These are phyloP conservation scores for Mungos mungo DNA, from an alignment of 2,113 vertebrate genomes.

Conservation along the genomic window DNA sequence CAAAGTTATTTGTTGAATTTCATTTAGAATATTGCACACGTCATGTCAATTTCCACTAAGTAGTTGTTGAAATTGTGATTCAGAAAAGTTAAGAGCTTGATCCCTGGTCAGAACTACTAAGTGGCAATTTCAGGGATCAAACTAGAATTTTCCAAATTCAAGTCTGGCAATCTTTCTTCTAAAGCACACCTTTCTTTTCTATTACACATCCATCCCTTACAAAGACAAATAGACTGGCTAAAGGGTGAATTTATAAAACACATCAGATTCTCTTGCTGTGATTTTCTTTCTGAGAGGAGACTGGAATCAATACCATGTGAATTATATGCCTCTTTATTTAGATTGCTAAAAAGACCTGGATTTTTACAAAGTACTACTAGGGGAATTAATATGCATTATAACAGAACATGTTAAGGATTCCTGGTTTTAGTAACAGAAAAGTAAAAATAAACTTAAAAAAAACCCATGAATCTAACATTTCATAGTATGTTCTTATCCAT, in stretches of 20 bases:
- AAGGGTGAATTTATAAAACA: conserved; percentile 32
- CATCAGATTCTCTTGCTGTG: neutral
- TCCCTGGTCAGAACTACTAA: neutral
- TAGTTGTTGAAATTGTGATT: neutral
- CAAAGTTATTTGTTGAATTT: neutral
- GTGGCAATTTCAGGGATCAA: neutral
- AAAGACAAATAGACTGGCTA: neutral
- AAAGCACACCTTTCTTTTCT: neutral
- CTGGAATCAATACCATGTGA: neutral
- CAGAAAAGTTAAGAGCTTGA: neutral
- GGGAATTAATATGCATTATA: neutral
- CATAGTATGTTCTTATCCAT: neutral
- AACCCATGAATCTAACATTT: neutral
- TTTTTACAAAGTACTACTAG: neutral
- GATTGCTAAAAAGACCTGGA: neutral
- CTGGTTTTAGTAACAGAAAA: neutral
- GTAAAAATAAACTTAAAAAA: neutral
- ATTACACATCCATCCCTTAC: neutral
- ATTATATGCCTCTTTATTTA: neutral
- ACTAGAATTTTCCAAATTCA: neutral
- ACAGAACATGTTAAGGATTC: neutral
- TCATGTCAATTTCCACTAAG: neutral
- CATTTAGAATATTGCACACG: neutral
- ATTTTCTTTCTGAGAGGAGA: neutral
- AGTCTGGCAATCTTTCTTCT: neutral